A percentile compares a stretch with the other conserved stretches of the same genome.
Evolutionary conservation across 2,888 invertebrate genomes (phyloP).

Genomic region (Neoascia interrupta): DNA sequence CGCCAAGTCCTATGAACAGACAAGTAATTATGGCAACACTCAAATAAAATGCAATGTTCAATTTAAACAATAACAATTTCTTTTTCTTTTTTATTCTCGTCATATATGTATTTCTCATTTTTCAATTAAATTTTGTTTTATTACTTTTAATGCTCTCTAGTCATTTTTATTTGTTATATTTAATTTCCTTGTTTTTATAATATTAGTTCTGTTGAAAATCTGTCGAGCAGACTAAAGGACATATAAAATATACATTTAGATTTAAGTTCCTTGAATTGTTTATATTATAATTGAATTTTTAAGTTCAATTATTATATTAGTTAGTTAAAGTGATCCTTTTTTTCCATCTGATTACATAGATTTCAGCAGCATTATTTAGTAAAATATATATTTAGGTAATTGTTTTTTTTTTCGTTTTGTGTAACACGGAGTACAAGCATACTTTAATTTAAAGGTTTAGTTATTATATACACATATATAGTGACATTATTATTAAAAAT

Average conservation of each 20-base stretch:
- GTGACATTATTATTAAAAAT: constrained; percentile 2
- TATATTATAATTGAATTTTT: constrained; percentile 24
- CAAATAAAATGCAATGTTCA: constrained; percentile 15
- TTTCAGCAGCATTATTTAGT: constrained; percentile 51
- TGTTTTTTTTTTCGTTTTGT: constrained; percentile 11
- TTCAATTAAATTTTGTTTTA: constrained; percentile 9
- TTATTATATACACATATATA: constrained; percentile 30
- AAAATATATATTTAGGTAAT: constrained; percentile 43
- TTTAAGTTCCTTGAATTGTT: constrained; percentile 48
- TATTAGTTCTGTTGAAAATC: constrained; percentile 40
- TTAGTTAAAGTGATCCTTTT: constrained; percentile 21
- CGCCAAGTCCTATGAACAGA: too few relatives aligned
- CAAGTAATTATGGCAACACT: too few relatives aligned
- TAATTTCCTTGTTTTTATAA: constrained; percentile 5
- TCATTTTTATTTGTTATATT: constrained; percentile 18
- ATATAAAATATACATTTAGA: constrained; percentile 69
- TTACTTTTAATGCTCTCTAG: constrained; percentile 23
- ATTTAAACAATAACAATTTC: constrained; percentile 60
- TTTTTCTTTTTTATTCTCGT: constrained; percentile 56
- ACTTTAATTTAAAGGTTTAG: constrained; percentile 15
- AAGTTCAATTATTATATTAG: constrained; percentile 8
- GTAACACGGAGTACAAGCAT: constrained; percentile 38
- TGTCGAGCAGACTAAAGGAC: constrained; percentile 51
- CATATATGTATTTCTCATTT: constrained; percentile 39
- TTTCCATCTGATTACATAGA: constrained; percentile 48